Evolutionary conservation across 2,113 vertebrate genomes (phyloP), one percentile per base, ranked within the genome.

Genomic region (Sclerurus mexicanus): DNA sequence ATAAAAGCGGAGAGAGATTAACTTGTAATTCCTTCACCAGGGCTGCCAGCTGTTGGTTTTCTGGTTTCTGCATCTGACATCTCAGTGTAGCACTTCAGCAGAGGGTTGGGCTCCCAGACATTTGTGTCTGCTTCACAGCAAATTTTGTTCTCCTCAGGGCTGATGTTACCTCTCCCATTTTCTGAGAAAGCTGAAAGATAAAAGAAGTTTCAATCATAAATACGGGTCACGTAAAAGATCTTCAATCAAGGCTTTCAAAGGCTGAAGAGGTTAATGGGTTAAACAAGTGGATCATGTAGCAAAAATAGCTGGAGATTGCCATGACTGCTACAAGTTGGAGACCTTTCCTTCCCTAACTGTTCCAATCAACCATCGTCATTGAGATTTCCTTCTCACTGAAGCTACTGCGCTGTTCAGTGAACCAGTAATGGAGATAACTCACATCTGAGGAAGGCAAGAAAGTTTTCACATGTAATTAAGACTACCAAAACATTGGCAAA

Each of bases 41-140:
- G 1, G 10, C 4, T 2, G 3, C 0, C 0, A 1, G 1, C 1
- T 28, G 3, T 0, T 22, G 21, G 0, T 25, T 4, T 4, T 15
- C 0, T 1, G 2, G 0, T 6, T 22, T 49, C 4, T 53, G 15
- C 3, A 25, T 0, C 2, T 18, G 8, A 11, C 2, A 0, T 3
- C 6, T 28, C 6, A 24, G 2, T 1, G 44, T 78, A 31, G 37
- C 94, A 96, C 1, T 22, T 42, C 55, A 95, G 17, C 4, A 0
- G 0, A 33, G 0, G 0, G 1, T 2, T 33, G 25, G 1, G 1
- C 2, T 5, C 2, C 0, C 6, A 23, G 9, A 0, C 0, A 5
- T 50, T 0, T 33, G 2, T 58, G 12, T 67, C 3, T 31, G 27
- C n/a, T 39, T 16, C 6, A 23, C 96, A 97, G 68, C 95, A 97